These are phyloP conservation scores for Carterocephalus palaemon DNA, from an alignment of 2,888 invertebrate genomes.

Conservation along the genomic window DNA sequence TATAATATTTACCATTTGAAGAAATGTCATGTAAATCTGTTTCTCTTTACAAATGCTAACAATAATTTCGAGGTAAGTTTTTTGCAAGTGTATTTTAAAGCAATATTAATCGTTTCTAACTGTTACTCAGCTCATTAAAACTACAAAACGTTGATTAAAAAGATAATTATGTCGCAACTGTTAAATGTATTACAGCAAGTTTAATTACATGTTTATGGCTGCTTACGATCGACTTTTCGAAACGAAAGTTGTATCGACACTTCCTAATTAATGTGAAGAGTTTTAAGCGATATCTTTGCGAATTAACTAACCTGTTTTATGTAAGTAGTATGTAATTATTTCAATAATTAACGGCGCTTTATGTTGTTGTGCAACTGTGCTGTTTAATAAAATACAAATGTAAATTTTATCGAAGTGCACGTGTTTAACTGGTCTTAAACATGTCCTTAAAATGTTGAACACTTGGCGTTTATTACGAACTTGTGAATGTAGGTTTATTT, in stretches of 20 bases:
- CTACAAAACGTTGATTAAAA: slow-evolving; percentile 14
- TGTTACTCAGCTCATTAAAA: slow-evolving; percentile 25
- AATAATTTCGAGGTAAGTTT: too few relatives aligned
- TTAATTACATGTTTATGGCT: slow-evolving; percentile 19
- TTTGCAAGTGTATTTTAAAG: too few relatives aligned
- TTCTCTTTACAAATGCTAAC: too few relatives aligned
- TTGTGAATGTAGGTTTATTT: too few relatives aligned
- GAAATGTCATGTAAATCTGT: too few relatives aligned
- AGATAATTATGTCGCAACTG: slow-evolving; percentile 14
- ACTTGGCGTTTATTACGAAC: too few relatives aligned
- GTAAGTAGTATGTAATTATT: slow-evolving; percentile 18
- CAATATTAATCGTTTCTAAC: too few relatives aligned
- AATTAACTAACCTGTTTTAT: slow-evolving; percentile 17
- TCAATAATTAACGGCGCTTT: slow-evolving; percentile 12
- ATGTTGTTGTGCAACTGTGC: slow-evolving; percentile 4
- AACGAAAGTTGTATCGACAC: slow-evolving; percentile 25
- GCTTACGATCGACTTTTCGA: slow-evolving; percentile 21
- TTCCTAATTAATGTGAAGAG: slow-evolving; percentile 22
- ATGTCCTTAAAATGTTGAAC: too few relatives aligned
- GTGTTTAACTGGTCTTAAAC: too few relatives aligned
- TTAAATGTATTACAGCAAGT: slow-evolving; percentile 16
- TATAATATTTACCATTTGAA: too few relatives aligned
- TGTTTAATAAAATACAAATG: slow-evolving; percentile 33
- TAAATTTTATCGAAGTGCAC: too few relatives aligned
- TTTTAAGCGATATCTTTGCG: slow-evolving; percentile 16